Conservation (phyloP, 2,113 vertebrate species). For the Monopterus albus region DNA sequence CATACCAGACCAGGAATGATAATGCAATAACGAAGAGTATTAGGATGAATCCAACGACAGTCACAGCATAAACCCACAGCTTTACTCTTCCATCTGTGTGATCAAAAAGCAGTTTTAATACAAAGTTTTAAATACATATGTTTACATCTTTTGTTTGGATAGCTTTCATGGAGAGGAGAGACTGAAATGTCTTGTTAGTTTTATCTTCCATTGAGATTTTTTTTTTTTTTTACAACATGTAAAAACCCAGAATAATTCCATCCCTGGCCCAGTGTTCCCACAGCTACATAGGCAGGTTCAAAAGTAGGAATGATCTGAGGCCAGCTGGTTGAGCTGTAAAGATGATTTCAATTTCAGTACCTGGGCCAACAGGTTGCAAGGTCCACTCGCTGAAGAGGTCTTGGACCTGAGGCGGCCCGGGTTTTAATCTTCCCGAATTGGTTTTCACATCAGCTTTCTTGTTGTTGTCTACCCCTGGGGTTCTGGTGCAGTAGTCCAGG, state of each 20-base stretch:
- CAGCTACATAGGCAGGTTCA: slow-evolving; percentile 43
- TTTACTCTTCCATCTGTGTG: slow-evolving; percentile 94
- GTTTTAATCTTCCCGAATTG: slow-evolving; percentile 89
- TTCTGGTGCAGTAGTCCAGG: slow-evolving; percentile 97
- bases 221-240: slow-evolving; percentile 12
- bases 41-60: slow-evolving; percentile 90
- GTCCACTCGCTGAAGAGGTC: slow-evolving; percentile 96
- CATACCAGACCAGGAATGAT: slow-evolving; percentile 95
- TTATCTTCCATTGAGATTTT: background rate
- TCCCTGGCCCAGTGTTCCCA: background rate
- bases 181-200: slow-evolving; percentile 10
- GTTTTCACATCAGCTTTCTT: slow-evolving; percentile 98
- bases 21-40: slow-evolving; percentile 90
- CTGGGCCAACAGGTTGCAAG: slow-evolving; percentile 92
- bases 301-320: slow-evolving; percentile 15
- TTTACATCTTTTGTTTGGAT: slow-evolving; percentile 1
- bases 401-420: slow-evolving; percentile 90
- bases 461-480: slow-evolving; percentile 91
- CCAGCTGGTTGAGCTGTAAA: slow-evolving; percentile 3
- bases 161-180: slow-evolving; percentile 4
- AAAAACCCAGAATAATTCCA: slow-evolving; percentile 30
- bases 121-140: slow-evolving; percentile 46
- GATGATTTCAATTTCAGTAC: slow-evolving; percentile 78
- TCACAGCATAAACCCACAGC: slow-evolving; percentile 96
- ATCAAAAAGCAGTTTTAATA: slow-evolving; percentile 62